A percentile compares a stretch with the other conserved stretches of the same genome.
Conservation (phyloP, 2,113 vertebrate species). For the Gallinago undulata region DNA sequence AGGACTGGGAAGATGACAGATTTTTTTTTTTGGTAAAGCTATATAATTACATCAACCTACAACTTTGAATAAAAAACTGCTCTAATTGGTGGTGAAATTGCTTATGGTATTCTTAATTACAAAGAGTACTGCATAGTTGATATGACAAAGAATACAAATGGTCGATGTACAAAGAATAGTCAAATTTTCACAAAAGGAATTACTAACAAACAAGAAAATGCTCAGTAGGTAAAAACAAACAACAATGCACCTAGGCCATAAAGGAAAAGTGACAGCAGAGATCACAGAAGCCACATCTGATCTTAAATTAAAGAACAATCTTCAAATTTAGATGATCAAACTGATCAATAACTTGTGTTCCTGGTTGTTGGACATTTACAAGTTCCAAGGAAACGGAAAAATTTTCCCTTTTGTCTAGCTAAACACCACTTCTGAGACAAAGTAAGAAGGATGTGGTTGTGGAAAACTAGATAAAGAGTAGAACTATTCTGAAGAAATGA, state of each 20-base stretch:
- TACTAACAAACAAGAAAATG: neutral
- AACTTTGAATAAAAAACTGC: neutral
- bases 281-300: neutral
- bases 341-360: neutral
- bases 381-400: neutral
- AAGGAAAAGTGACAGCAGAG: neutral
- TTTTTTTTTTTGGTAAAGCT: neutral
- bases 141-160: neutral
- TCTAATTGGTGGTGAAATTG: neutral
- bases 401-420: neutral
- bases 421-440: neutral
- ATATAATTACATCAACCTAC: neutral
- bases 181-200: neutral
- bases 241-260: neutral
- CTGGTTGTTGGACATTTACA: neutral
- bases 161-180: neutral
- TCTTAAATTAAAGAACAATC: neutral
- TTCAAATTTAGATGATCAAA: constrained; percentile 14
- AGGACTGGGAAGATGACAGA: neutral
- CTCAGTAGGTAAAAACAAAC: neutral
- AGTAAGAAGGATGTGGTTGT: neutral
- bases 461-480: neutral
- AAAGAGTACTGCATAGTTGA: neutral
- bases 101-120: neutral
- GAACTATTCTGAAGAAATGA: neutral